Conservation (phyloP, 2,797 vertebrate genomes). For the Cephalopachus bancanus region DNA sequence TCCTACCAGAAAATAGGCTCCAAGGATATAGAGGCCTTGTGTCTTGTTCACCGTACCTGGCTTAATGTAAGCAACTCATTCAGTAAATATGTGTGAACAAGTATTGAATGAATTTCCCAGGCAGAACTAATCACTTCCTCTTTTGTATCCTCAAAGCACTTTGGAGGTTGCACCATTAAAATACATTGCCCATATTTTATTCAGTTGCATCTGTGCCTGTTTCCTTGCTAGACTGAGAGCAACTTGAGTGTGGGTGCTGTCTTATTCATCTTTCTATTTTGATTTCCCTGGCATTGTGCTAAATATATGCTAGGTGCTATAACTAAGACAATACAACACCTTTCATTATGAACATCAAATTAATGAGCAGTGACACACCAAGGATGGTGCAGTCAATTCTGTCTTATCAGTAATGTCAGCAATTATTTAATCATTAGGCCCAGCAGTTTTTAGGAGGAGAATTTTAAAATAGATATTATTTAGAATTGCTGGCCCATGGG, state of each 20-base stretch:
- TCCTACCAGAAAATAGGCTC: background rate
- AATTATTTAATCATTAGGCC: constrained; percentile 31
- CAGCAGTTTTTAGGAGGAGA: background rate
- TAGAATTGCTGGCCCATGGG: background rate
- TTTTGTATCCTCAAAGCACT: background rate
- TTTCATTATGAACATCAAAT: constrained; percentile 83
- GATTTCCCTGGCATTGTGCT: background rate
- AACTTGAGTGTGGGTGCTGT: background rate
- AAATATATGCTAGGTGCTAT: constrained; percentile 6
- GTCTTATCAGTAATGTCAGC: background rate
- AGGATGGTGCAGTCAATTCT: background rate
- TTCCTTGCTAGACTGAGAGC: background rate
- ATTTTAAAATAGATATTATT: background rate
- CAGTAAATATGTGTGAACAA: background rate
- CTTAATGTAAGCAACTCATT: background rate
- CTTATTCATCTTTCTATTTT: constrained; percentile 27
- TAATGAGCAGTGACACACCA: constrained; percentile 58
- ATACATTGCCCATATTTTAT: background rate
- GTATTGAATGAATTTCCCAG: background rate
- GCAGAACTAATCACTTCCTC: background rate
- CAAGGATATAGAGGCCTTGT: background rate
- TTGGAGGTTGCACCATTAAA: background rate
- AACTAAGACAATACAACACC: constrained; percentile 29
- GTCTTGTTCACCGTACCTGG: background rate
- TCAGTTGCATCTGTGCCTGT: background rate